A percentile compares a stretch with the other conserved stretches of the same genome.
Evolutionary conservation across 2,888 invertebrate species (phyloP).

Genomic region (Phaonia tiefii): DNA sequence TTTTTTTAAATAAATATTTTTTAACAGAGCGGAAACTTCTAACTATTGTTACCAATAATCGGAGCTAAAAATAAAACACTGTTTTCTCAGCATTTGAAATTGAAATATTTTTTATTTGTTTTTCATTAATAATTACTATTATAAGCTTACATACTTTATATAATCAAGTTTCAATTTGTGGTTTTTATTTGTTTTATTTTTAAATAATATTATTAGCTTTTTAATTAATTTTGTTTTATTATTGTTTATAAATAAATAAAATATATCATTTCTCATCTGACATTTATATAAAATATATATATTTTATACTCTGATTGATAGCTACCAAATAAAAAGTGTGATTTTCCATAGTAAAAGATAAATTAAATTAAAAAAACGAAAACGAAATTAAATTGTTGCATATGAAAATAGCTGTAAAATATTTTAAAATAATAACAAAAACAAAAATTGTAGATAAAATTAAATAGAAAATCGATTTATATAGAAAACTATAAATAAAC

Average conservation of each 20-base stretch:
- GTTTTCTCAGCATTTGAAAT: slow-evolving; percentile 61
- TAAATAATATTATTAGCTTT: slow-evolving; percentile 58
- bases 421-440: background rate
- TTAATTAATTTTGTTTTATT: slow-evolving; percentile 44
- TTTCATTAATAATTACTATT: slow-evolving; percentile 56
- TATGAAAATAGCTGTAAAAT: slow-evolving; percentile 38
- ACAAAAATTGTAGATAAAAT: slow-evolving; percentile 1
- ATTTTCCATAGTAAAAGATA: slow-evolving; percentile 37
- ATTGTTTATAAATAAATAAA: slow-evolving; percentile 65
- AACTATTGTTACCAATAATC: too few species aligned
- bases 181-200: slow-evolving; percentile 15
- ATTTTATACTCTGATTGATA: slow-evolving; percentile 51
- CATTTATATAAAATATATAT: slow-evolving; percentile 40
- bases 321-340: background rate
- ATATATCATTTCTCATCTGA: slow-evolving; percentile 47
- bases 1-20: too few species aligned
- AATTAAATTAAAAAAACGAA: slow-evolving; percentile 28
- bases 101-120: slow-evolving; percentile 60
- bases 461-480: too few species aligned
- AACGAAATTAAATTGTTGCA: too few species aligned
- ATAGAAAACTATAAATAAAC: too few species aligned
- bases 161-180: slow-evolving; percentile 48
- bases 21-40: too few species aligned
- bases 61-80: slow-evolving; percentile 17
- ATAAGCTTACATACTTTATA: slow-evolving; percentile 61